Evolutionary conservation across 2,888 invertebrate species (phyloP).

Genomic region (Hyposoter didymator): DNA sequence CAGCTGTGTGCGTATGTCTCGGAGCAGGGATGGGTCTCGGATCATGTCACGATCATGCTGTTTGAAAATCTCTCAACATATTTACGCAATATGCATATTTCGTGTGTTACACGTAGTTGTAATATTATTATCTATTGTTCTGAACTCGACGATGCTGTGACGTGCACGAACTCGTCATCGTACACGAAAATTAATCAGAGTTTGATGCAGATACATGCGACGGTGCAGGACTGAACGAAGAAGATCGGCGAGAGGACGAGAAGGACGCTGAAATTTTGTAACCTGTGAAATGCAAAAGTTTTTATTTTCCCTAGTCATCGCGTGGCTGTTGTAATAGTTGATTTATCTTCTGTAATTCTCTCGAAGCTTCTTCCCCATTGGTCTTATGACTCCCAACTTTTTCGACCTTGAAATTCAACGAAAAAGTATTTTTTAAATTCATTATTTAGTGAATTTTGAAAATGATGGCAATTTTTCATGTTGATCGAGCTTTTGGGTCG

Average conservation of each 20-base stretch:
- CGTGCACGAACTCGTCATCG: conserved; percentile 41
- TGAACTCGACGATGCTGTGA: conserved; percentile 16
- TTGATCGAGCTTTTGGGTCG: no score
- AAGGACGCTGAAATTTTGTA: conserved; percentile 40
- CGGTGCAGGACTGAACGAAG: conserved; percentile 23
- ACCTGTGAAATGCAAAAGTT: conserved; percentile 13
- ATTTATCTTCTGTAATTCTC: conserved; percentile 7
- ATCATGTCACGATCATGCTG: conserved; percentile 26
- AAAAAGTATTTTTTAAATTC: no score
- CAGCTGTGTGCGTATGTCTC: not conserved
- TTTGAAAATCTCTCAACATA: conserved; percentile 34
- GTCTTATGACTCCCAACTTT: no score
- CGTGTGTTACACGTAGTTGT: not conserved
- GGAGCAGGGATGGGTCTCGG: conserved; percentile 8
- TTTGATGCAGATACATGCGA: conserved; percentile 5
- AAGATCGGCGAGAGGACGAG: conserved; percentile 2
- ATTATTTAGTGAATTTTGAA: no score
- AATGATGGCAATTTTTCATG: no score
- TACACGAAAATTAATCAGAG: conserved; percentile 13
- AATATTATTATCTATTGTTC: conserved; percentile 29
- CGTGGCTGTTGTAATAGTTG: not conserved
- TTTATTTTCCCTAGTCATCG: not conserved
- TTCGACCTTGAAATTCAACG: no score
- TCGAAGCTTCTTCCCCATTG: no score
- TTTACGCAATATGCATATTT: conserved; percentile 43